These are phyloP conservation scores for Phymastichus coffea DNA, from an alignment of 1,140 invertebrate species.

Conservation along the genomic window DNA sequence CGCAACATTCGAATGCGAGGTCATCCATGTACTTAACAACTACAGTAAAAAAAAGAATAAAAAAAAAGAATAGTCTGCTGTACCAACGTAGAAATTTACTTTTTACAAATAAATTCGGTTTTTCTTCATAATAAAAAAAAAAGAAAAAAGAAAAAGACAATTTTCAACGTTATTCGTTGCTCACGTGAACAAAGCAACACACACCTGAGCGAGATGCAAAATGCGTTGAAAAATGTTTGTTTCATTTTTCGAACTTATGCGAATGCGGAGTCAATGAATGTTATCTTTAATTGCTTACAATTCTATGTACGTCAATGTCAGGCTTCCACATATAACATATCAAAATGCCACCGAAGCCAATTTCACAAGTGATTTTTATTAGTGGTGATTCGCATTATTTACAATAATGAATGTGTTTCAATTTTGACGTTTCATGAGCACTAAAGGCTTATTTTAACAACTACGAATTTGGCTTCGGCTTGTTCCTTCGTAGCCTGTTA, in stretches of 20 bases:
- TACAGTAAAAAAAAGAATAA: slow-evolving; percentile 21
- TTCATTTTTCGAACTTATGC: slow-evolving; percentile 18
- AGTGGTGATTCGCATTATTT: slow-evolving; percentile 3
- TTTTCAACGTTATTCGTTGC: slow-evolving; percentile 20
- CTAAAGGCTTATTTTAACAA: slow-evolving; percentile 2
- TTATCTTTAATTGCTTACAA: slow-evolving; percentile 19
- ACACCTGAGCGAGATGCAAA: slow-evolving; percentile 5
- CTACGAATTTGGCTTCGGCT: slow-evolving; percentile 23
- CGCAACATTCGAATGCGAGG: slow-evolving; percentile 25
- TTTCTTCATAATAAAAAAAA: neutral
- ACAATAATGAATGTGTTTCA: neutral
- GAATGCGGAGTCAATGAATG: slow-evolving; percentile 20
- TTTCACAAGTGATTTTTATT: slow-evolving; percentile 6
- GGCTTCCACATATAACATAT: slow-evolving; percentile 19
- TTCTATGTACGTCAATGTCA: slow-evolving; percentile 17
- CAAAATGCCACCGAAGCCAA: slow-evolving; percentile 21
- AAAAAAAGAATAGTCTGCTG: slow-evolving; percentile 22
- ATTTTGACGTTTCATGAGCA: neutral
- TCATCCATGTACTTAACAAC: slow-evolving; percentile 24
- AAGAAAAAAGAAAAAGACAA: slow-evolving; percentile 18
- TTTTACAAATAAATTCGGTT: slow-evolving; percentile 8
- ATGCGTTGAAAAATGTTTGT: slow-evolving; percentile 21
- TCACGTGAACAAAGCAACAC: neutral
- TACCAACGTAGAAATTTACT: slow-evolving; percentile 17
- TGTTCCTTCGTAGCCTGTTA: slow-evolving; percentile 5